Evolutionary conservation across 2,888 invertebrate genomes (phyloP), one percentile per base, ranked within the genome.

Genomic region (Drymonia ruficornis): DNA sequence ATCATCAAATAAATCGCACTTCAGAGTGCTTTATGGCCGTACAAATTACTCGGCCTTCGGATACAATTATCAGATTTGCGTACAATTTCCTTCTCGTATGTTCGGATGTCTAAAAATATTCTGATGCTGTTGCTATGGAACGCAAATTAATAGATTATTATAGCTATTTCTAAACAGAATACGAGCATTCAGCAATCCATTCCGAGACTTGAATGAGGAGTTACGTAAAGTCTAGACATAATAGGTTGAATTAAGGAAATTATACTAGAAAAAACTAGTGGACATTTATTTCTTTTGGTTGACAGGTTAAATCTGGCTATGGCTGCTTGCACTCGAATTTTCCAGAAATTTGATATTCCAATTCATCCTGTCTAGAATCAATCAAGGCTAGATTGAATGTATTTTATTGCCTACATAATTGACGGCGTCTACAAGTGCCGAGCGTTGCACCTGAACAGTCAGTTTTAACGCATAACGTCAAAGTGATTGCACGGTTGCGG

Each of bases 41-140:
- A 62, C 52, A 57, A 56, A 61, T 58, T 64, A 69, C 72, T 69
- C 38, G 62, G 56, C 78, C 77, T 77, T 76, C 60, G 59, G 55
- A 63, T 63, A 62, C 56, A 64, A 72, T 74, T 80, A 71, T 64
- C 68, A 61, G 59, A 61, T 69, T 58, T 59, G 44, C 58, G 66
- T 7, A 23, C 23, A 59, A 59, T 67, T 56, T 55, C 50, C 56
- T 52, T 52, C 50, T 47, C 38, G 56, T 70, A 61, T 68, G 61
- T 67, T 67, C 53, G 31, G 42, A 53, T 42, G 49, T 63, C 59
- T 53, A 65, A 57, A 55, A 59, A 60, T 67, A 67, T 34, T 29
- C 29, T 15, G n/a, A 46, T 29, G 16, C 11, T 31, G 8, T 28
- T 11, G 31, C 11, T 31, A 31, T 31, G 11, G 12, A 1, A 1